Conservation (phyloP, 2,113 vertebrate species). For the Peromyscus polionotus region DNA sequence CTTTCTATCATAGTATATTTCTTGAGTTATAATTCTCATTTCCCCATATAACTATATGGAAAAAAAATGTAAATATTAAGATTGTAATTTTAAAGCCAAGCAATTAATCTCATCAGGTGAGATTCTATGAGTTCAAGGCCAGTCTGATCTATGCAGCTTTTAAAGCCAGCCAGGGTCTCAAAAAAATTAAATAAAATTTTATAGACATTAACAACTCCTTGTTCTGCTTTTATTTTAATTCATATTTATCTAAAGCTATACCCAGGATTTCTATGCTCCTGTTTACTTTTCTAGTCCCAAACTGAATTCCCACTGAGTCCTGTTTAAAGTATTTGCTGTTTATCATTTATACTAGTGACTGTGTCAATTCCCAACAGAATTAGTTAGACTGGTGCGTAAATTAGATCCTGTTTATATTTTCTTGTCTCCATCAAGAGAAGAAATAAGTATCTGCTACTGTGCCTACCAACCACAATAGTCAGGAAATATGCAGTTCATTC, state of each 20-base stretch:
- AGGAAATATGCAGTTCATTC: conserved; percentile 48
- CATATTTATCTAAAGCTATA: conserved; percentile 47
- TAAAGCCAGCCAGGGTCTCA: neutral
- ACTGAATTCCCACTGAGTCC: conserved; percentile 67
- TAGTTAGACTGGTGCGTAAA: conserved; percentile 61
- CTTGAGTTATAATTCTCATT: conserved; percentile 11
- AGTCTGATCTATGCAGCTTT: neutral
- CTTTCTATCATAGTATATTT: conserved; percentile 34
- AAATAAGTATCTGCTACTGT: neutral
- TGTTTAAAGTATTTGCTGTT: conserved; percentile 77
- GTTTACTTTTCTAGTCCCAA: conserved; percentile 73
- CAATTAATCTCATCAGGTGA: neutral
- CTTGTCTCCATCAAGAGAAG: conserved; percentile 52
- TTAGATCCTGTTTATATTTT: conserved; percentile 67
- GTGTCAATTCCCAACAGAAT: conserved; percentile 71
- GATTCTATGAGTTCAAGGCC: neutral
- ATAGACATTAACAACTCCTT: conserved; percentile 35
- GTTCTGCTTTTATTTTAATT: conserved; percentile 27
- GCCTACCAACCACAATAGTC: neutral
- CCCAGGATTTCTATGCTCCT: conserved; percentile 66
- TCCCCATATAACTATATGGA: neutral
- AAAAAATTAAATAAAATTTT: neutral
- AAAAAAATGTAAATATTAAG: conserved; percentile 16
- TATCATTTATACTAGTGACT: conserved; percentile 75
- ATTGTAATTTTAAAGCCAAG: conserved; percentile 18